Conservation (phyloP, 2,888 invertebrate genomes). For the Apomyelois bistriatella region DNA sequence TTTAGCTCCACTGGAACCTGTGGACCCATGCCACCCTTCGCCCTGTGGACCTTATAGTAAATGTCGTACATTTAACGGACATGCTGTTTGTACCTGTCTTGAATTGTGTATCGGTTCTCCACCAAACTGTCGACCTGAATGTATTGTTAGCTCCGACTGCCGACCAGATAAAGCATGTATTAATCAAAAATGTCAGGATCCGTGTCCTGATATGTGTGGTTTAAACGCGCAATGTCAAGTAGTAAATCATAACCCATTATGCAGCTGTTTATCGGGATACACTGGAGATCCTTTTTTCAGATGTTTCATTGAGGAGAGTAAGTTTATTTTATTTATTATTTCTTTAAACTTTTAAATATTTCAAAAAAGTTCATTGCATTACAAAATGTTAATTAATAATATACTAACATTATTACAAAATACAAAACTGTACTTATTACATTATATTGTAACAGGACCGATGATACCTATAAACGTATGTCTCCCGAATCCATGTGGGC, state of each 20-base stretch:
- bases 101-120: slow-evolving; percentile 87
- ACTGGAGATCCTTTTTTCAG: slow-evolving; percentile 89
- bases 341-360: slow-evolving; percentile 11
- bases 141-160: slow-evolving; percentile 89
- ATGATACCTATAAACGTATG: slow-evolving; percentile 80
- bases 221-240: slow-evolving; percentile 88
- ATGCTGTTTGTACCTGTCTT: slow-evolving; percentile 88
- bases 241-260: slow-evolving; percentile 89
- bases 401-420: too few relatives aligned
- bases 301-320: slow-evolving; percentile 83
- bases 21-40: slow-evolving; percentile 86
- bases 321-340: slow-evolving; percentile 46
- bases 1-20: slow-evolving; percentile 68
- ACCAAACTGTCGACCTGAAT: slow-evolving; percentile 88
- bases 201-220: slow-evolving; percentile 88
- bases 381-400: too few relatives aligned
- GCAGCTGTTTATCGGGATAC: slow-evolving; percentile 84
- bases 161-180: slow-evolving; percentile 86
- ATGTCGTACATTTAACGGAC: slow-evolving; percentile 84
- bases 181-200: slow-evolving; percentile 87
- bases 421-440: slow-evolving; percentile 1
- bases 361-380: too few relatives aligned
- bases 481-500: slow-evolving; percentile 87
- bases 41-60: slow-evolving; percentile 90
- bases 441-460: slow-evolving; percentile 53